Percentiles rank a stretch among this genome's conserved stretches.
These are phyloP conservation scores for Amphiprion clarkii DNA, from an alignment of 2,797 vertebrate genomes.

Conservation along the genomic window DNA sequence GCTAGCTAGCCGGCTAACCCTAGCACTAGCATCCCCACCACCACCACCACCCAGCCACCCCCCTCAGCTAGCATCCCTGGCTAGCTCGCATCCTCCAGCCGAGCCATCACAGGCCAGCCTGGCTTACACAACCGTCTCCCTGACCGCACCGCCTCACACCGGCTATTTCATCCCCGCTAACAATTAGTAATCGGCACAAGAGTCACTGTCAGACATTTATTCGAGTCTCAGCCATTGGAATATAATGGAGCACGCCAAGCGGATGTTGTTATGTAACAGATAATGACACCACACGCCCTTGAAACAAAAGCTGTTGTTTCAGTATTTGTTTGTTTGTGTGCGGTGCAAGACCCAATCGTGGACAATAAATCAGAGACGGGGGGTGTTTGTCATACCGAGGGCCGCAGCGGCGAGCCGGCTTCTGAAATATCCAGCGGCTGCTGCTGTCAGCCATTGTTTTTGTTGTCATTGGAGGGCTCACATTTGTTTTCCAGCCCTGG, in stretches of 20 bases:
- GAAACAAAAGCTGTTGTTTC: conserved; percentile 83
- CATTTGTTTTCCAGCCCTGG: conserved; percentile 38
- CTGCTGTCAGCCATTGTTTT: conserved; percentile 81
- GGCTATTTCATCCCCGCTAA: not conserved
- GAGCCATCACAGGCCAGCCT: conserved; percentile 62
- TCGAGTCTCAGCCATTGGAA: conserved; percentile 19
- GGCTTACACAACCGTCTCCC: conserved; percentile 16
- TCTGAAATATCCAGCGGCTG: conserved; percentile 45
- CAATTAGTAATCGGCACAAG: not conserved
- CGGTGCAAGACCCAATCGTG: conserved; percentile 21
- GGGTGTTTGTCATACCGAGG: conserved; percentile 26
- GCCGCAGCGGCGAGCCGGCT: conserved; percentile 48
- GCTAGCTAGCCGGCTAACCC: conserved; percentile 57
- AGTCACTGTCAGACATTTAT: conserved; percentile 3
- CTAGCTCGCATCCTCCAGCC: conserved; percentile 67
- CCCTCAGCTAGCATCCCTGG: conserved; percentile 68
- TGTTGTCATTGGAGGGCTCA: conserved; percentile 79
- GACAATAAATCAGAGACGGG: conserved; percentile 33
- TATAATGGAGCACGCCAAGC: conserved; percentile 52
- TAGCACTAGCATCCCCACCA: conserved; percentile 53
- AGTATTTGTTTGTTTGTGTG: conserved; percentile 64
- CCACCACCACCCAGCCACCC: conserved; percentile 3
- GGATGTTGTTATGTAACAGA: conserved; percentile 85
- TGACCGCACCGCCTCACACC: conserved; percentile 1
- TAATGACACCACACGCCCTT: conserved; percentile 84